These are phyloP conservation scores for Syngnathus rostellatus DNA, from an alignment of 2,797 vertebrate species.

Conservation along the genomic window DNA sequence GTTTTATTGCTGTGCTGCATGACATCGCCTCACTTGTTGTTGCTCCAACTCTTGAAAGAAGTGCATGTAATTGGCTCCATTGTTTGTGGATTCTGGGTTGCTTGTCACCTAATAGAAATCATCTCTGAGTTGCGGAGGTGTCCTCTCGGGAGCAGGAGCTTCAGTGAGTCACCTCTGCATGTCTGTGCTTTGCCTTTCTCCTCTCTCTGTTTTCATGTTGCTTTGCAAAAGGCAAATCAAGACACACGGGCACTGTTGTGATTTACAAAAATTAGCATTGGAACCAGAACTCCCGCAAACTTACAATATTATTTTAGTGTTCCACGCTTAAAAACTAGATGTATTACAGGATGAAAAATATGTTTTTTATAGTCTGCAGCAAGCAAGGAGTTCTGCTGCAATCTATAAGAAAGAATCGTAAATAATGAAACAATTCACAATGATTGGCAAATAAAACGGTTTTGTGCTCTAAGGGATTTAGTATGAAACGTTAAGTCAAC, in stretches of 20 bases:
- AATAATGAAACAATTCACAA: constrained; percentile 2
- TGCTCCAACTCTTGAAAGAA: constrained; percentile 49
- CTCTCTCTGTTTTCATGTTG: constrained; percentile 38
- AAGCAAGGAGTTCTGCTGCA: neutral
- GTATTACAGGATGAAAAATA: neutral
- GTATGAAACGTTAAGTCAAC: constrained; percentile 12
- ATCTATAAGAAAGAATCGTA: neutral
- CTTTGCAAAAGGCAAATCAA: constrained; percentile 29
- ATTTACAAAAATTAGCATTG: constrained; percentile 11
- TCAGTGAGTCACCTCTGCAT: constrained; percentile 55
- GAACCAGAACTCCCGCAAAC: too few relatives aligned
- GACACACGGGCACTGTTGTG: constrained; percentile 13
- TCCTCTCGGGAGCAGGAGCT: constrained; percentile 54
- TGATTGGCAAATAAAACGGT: constrained; percentile 16
- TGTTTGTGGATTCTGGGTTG: constrained; percentile 59
- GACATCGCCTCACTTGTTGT: constrained; percentile 53
- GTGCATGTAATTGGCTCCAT: constrained; percentile 57
- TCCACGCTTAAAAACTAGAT: neutral
- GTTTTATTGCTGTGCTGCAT: constrained; percentile 60
- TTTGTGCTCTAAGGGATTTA: constrained; percentile 16
- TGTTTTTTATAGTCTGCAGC: neutral
- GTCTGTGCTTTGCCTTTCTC: constrained; percentile 40
- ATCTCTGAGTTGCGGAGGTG: constrained; percentile 55
- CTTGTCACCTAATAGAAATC: constrained; percentile 56
- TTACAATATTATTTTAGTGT: neutral